Base-by-base conservation (phyloP, 2,888 invertebrate species). In the Synanthedon vespiformis region DNA sequence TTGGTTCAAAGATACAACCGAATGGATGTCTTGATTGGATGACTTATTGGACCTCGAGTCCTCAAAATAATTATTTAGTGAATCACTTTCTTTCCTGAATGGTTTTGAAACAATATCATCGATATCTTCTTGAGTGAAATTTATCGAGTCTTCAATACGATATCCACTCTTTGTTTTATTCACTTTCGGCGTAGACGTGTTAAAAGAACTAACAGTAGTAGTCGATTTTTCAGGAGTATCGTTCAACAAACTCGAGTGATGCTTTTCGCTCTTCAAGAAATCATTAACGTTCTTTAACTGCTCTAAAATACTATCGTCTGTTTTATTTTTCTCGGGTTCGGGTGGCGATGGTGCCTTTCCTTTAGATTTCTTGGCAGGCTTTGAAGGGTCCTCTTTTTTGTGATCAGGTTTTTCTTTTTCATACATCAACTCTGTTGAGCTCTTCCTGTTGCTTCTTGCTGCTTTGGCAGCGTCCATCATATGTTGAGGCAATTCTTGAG, bases 321-420 rank as follows among this genome's bases (percentile, higher is more conserved):
- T 86, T 72, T 83, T 86, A 57, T 88, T 88, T 57, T 75, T 87
- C 22, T 87, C 86, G 1, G 61, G 56, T 51, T 88, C 88, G n/a
- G 93, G 93, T 1, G 92, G 93, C 0, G 90, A 90, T 1, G 93
- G 94, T 1, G 93, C 93, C 79, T 93, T 93, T 0, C 93, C 91
- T 73, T 94, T 93, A 48, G 87, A 89, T 69, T 90, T 92, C 62
- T 90, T 92, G 1, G 76, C 65, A 4, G 78, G 71, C 65, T 88
- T 85, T 1, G 62, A 68, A 48, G 57, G 65, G 67, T 80, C 87
- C 49, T 80, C 80, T 57, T 79, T 80, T 58, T 76, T 80, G 5
- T 61, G 56, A 34, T 80, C 80, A 40, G 54, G 49, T 60, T 69
- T 78, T 4, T 82, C 78, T 61, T 72, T 79, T 10, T 82, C 83